Evolutionary conservation across 2,113 vertebrate genomes (phyloP).

Genomic region (Numenius arquata): DNA sequence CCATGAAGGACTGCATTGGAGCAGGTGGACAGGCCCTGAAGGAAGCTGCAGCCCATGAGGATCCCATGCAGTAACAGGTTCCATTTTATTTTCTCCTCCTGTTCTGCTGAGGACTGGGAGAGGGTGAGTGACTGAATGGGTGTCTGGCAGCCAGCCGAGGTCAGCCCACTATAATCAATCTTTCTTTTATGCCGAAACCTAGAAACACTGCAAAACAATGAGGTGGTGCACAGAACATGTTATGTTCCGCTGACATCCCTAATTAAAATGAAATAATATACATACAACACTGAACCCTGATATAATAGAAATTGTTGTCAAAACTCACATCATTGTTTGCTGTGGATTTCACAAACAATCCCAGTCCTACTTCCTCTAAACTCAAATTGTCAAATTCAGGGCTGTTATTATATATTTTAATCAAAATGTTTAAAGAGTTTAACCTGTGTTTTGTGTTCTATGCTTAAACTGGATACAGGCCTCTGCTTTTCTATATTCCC

Average conservation of each 20-base stretch:
- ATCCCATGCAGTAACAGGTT: not conserved
- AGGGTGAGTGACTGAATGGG: not conserved
- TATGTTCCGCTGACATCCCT: not conserved
- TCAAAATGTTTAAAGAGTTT: not conserved
- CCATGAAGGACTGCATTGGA: not conserved
- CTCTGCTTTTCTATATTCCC: not conserved
- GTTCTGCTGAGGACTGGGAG: not conserved
- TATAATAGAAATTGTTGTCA: not conserved
- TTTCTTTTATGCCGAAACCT: not conserved
- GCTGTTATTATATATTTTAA: not conserved
- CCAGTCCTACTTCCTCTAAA: not conserved
- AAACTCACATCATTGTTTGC: not conserved
- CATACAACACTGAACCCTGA: accelerated
- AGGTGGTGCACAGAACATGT: not conserved
- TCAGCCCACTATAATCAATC: not conserved
- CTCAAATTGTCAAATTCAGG: not conserved
- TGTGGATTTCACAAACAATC: not conserved
- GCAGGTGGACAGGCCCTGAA: not conserved
- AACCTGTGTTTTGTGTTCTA: not conserved
- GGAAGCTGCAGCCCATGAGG: not conserved
- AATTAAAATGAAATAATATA: not conserved
- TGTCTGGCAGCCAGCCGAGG: not conserved
- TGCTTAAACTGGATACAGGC: not conserved
- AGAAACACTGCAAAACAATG: not conserved
- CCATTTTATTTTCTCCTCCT: not conserved